Conservation (phyloP, 2,113 vertebrate species). For the Phaethornis superciliosus region DNA sequence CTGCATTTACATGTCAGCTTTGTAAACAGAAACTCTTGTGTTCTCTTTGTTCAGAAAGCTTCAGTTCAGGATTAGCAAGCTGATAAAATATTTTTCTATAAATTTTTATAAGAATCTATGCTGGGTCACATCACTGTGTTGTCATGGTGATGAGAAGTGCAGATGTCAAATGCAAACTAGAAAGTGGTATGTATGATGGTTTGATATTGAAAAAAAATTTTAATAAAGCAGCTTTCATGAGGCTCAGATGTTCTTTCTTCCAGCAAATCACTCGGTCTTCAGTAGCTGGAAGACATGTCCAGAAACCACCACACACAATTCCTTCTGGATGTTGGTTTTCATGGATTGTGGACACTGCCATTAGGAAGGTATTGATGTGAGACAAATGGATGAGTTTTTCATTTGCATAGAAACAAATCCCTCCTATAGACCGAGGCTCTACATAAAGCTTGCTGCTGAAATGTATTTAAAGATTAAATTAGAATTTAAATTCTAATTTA, state of each 20-base stretch:
- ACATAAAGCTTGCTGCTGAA: neutral
- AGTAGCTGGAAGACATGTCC: neutral
- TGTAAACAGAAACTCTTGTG: neutral
- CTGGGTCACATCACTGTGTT: constrained; percentile 29
- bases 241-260: neutral
- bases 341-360: neutral
- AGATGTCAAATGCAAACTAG: constrained; percentile 15
- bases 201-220: constrained; percentile 4
- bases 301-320: neutral
- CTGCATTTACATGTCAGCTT: neutral
- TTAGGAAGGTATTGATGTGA: neutral
- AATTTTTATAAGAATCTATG: neutral
- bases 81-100: neutral
- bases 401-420: neutral
- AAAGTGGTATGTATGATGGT: neutral
- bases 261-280: neutral
- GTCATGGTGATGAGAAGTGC: constrained; percentile 60
- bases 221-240: neutral
- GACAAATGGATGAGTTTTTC: neutral
- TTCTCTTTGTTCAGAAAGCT: constrained; percentile 21
- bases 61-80: neutral
- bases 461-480: neutral
- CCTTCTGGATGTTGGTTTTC: neutral
- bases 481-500: neutral
- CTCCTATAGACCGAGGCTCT: neutral